Evolutionary conservation across 2,113 vertebrate species (phyloP), one percentile per base, ranked within the genome.

Genomic region (Pelusios castaneus): DNA sequence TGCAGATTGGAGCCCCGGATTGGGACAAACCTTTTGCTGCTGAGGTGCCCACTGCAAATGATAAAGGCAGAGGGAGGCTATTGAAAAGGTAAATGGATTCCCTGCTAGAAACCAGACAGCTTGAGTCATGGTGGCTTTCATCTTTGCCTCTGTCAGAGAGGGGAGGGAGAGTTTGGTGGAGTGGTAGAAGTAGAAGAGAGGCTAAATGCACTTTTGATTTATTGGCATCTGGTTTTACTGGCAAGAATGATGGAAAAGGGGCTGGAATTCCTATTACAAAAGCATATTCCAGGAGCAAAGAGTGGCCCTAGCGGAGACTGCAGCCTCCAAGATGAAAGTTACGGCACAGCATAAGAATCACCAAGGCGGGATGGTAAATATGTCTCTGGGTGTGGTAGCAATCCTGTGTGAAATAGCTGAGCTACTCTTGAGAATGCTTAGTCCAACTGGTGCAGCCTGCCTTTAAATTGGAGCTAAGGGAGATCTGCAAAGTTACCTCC

Each of bases 381-480:
- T 80, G 85, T 58, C 88, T 88, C 92, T 2, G 91, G 94, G 95
- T 94, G 94, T 73, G 8, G 90, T 1, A 51, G 85, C 93, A 73
- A 8, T 0, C 0, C 47, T 82, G 81, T 38, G 75, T 78, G 93
- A 54, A 89, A 93, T 41, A 79, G 82, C 0, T 51, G 77, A 90
- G 84, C 1, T 0, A 85, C 90, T 89, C 60, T 88, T 0, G 43
- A 84, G 52, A 85, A 49, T 38, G 27, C 86, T 83, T 29, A 90
- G 0, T 4, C 88, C 87, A 85, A 41, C 1, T 0, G 81, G 41
- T 49, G 87, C 92, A 81, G 88, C 73, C 5, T 89, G 38, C 67
- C 34, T 55, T 67, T 82, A 60, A 86, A 31, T 0, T 0, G 0
- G 0, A 1, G 87, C 58, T 6, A 41, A 8, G 79, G 76, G 51